These are phyloP conservation scores for Microplitis mediator DNA, from an alignment of 1,140 invertebrate genomes.

Conservation along the genomic window DNA sequence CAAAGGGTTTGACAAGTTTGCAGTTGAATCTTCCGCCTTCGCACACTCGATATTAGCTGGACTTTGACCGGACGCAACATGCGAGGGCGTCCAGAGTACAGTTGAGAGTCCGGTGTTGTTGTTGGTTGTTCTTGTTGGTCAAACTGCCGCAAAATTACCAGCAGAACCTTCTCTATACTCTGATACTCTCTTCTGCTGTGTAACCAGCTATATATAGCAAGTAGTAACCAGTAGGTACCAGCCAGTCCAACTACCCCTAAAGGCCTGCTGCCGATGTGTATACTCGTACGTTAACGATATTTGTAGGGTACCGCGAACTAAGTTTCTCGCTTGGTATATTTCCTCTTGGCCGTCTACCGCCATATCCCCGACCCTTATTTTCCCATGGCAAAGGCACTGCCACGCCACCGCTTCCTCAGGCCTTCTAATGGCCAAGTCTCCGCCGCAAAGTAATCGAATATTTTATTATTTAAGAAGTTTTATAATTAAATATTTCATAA, in stretches of 20 bases:
- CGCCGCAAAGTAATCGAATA: background rate
- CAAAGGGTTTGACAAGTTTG: slow-evolving; percentile 5
- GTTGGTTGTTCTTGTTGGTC: slow-evolving; percentile 46
- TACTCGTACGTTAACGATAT: slow-evolving; percentile 53
- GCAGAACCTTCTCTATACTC: slow-evolving; percentile 28
- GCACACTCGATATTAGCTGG: slow-evolving; percentile 39
- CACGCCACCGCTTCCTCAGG: slow-evolving; percentile 17
- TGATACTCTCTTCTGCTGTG: no score
- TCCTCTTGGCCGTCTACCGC: slow-evolving; percentile 24
- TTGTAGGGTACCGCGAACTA: slow-evolving; percentile 47
- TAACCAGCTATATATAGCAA: no score
- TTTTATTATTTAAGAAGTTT: background rate
- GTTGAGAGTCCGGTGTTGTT: slow-evolving; percentile 37
- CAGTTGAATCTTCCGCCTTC: slow-evolving; percentile 16
- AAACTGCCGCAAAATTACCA: slow-evolving; percentile 54
- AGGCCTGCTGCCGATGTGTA: slow-evolving; percentile 16
- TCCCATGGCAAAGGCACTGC: slow-evolving; percentile 40
- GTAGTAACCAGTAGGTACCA: no score
- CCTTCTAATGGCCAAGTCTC: background rate
- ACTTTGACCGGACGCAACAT: slow-evolving; percentile 29
- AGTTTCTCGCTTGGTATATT: slow-evolving; percentile 41
- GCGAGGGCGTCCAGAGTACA: slow-evolving; percentile 21
- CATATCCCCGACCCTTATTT: slow-evolving; percentile 1
- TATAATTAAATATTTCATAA: background rate
- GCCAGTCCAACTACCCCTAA: background rate